A percentile compares a stretch with the other conserved stretches of the same genome.
phyloP scores from a whole-genome alignment of 2,888 invertebrate genomes.

The Drosophila nigritarsus region DNA sequence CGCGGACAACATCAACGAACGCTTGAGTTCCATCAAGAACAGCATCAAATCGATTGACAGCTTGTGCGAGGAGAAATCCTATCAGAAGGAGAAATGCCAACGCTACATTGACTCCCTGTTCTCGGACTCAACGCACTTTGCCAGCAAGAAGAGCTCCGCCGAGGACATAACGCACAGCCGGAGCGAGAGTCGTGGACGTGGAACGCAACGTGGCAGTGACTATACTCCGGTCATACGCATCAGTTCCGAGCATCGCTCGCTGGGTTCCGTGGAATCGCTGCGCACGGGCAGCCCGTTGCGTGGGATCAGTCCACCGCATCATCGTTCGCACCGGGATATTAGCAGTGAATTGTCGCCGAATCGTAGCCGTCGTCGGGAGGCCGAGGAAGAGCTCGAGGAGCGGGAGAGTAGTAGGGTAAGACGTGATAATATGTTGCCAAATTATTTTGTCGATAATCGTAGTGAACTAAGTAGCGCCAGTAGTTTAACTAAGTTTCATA shows the following conservation, averaged over 20 bases:
- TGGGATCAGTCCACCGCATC: constrained; percentile 74
- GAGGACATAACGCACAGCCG: constrained; percentile 76
- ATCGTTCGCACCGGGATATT: constrained; percentile 80
- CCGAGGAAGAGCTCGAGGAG: constrained; percentile 84
- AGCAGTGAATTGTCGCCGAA: constrained; percentile 82
- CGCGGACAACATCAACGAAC: constrained; percentile 84
- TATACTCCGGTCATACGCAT: constrained; percentile 77
- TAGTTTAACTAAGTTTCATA: constrained; percentile 85
- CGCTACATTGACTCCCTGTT: constrained; percentile 84
- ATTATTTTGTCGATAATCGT: constrained; percentile 81
- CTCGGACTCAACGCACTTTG: constrained; percentile 77
- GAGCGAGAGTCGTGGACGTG: constrained; percentile 70
- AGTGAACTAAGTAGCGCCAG: constrained; percentile 81
- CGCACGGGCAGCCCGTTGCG: constrained; percentile 75
- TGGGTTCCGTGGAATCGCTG: constrained; percentile 80
- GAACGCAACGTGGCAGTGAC: constrained; percentile 49
- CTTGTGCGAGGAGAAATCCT: constrained; percentile 84
- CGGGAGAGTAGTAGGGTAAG: constrained; percentile 85
- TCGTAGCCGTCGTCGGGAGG: constrained; percentile 73
- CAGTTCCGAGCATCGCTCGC: constrained; percentile 77
- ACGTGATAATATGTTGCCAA: constrained; percentile 84
- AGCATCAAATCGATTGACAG: constrained; percentile 85
- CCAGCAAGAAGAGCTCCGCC: constrained; percentile 76
- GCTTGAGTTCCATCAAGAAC: constrained; percentile 84
- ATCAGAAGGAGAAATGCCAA: constrained; percentile 83